These are phyloP conservation scores for human (Homo sapiens) DNA, from an alignment of 2,113 vertebrate species.

Conservation along the genomic window GRCh38 chr3:17229001-17229500, in stretches of 20 bases:
- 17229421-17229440: not conserved
- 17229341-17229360: not conserved
- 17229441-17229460: not conserved
- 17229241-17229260: not conserved
- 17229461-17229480: not conserved
- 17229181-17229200: not conserved
- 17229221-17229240: not conserved
- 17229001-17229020: not conserved
- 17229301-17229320: not conserved
- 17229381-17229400: not conserved
- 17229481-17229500: not conserved
- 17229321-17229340: not conserved
- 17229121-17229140: fast-evolving
- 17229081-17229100: not conserved
- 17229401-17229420: not conserved
- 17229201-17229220: not conserved
- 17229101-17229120: not conserved
- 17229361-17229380: not conserved
- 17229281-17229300: not conserved
- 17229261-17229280: not conserved
- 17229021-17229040: not conserved
- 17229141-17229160: not conserved
- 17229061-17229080: not conserved
- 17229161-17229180: not conserved
- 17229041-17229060: not conserved